A percentile compares a stretch with the other conserved stretches of the same genome.
These are phyloP conservation scores for Lepilemur septentrionalis DNA, from an alignment of 2,797 vertebrate genomes.

Conservation along the genomic window DNA sequence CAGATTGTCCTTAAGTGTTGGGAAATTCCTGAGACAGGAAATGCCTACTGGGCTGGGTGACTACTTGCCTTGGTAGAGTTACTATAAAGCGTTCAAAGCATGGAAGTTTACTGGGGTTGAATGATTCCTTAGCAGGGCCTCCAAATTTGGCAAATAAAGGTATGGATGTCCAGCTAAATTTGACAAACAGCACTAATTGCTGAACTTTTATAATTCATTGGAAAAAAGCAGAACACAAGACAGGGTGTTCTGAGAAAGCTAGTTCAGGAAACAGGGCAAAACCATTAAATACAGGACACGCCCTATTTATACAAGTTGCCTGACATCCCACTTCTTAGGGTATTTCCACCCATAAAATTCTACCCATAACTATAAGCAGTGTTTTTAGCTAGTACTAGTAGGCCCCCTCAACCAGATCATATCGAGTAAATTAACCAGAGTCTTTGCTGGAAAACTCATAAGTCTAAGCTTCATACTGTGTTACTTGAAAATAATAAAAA, in stretches of 20 bases:
- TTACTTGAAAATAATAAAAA: conserved; percentile 39
- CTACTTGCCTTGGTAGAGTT: background rate
- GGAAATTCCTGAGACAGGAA: background rate
- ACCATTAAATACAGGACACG: background rate
- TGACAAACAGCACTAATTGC: background rate
- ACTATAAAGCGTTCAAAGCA: background rate
- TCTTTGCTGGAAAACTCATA: background rate
- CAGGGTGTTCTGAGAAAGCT: background rate
- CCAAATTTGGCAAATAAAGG: background rate
- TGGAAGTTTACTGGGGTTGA: background rate
- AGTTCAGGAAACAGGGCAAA: conserved; percentile 1
- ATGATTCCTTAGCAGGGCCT: background rate
- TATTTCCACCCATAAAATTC: background rate
- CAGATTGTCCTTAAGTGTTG: background rate
- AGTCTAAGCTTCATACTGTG: background rate
- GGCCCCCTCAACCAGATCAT: background rate
- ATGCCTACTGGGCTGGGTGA: background rate
- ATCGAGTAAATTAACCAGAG: background rate
- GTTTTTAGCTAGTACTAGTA: background rate
- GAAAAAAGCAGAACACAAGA: background rate
- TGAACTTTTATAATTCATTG: background rate
- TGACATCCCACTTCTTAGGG: background rate
- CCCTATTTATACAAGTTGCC: background rate
- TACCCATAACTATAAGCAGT: background rate
- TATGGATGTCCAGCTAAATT: background rate